Percentiles rank a stretch among this genome's conserved stretches.
These are phyloP conservation scores for Meghimatium bilineatum DNA, from an alignment of 2,888 invertebrate species.

Conservation along the genomic window DNA sequence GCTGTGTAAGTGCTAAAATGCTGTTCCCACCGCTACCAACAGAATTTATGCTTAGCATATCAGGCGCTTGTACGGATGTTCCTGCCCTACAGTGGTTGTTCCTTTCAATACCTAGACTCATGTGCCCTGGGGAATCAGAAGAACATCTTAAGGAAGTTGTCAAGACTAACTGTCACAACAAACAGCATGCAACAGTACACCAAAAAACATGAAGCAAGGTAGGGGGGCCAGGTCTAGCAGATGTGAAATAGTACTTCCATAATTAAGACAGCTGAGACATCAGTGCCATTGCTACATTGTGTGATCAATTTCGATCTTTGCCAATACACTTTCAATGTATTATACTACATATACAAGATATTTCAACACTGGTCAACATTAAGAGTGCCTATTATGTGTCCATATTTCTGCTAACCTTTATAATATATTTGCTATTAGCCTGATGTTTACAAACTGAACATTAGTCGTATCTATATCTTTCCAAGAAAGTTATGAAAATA, in stretches of 20 bases:
- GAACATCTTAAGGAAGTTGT: constrained; percentile 34
- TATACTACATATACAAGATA: background rate
- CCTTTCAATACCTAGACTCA: constrained; percentile 36
- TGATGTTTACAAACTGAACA: too few relatives aligned
- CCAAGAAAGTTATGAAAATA: too few relatives aligned
- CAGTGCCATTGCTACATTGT: background rate
- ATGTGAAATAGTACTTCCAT: background rate
- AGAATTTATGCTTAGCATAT: constrained; percentile 25
- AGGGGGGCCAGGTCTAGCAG: constrained; percentile 44
- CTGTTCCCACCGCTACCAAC: constrained; percentile 22
- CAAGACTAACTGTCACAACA: constrained; percentile 32
- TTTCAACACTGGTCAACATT: too few relatives aligned
- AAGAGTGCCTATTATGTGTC: too few relatives aligned
- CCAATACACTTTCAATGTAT: background rate
- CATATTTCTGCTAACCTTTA: too few relatives aligned
- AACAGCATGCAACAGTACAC: constrained; percentile 33
- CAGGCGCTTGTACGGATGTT: constrained; percentile 14
- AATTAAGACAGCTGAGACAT: background rate
- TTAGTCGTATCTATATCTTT: too few relatives aligned
- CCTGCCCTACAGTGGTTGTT: constrained; percentile 39
- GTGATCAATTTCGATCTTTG: background rate
- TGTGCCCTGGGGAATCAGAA: constrained; percentile 41
- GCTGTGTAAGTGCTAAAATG: constrained; percentile 29
- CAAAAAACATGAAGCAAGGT: background rate
- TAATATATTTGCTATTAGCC: too few relatives aligned